A percentile compares a stretch with the other conserved stretches of the same genome.
phyloP scores from a whole-genome alignment of 1,140 invertebrate species.

The Portunus trituberculatus region DNA sequence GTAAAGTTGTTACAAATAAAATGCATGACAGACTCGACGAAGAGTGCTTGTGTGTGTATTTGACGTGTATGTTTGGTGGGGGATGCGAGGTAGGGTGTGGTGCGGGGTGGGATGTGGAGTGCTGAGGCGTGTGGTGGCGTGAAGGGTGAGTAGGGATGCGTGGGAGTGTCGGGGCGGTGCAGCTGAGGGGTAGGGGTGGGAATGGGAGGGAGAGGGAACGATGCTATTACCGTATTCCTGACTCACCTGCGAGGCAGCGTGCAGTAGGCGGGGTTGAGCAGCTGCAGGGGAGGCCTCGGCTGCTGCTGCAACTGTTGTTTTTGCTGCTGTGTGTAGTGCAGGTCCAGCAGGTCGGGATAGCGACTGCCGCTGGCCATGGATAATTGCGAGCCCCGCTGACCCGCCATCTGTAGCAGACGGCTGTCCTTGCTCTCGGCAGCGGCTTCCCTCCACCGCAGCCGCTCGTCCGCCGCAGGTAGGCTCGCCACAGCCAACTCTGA shows the following conservation, averaged over 20 bases:
- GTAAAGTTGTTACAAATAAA: slow-evolving; percentile 12
- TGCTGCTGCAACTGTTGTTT: slow-evolving; percentile 41
- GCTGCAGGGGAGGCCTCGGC: slow-evolving; percentile 42
- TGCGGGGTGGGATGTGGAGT: background rate
- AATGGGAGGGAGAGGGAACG: background rate
- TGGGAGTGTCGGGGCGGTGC: background rate
- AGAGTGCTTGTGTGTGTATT: background rate
- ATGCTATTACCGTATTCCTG: background rate
- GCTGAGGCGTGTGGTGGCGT: background rate
- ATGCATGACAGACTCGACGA: background rate
- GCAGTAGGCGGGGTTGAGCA: slow-evolving; percentile 64
- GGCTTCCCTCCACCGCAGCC: slow-evolving; percentile 59
- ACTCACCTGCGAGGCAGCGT: slow-evolving; percentile 69
- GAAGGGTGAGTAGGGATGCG: background rate
- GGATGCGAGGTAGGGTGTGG: background rate
- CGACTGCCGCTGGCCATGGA: slow-evolving; percentile 58
- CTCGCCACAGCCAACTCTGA: slow-evolving; percentile 45
- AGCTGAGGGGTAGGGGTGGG: background rate
- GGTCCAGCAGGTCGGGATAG: slow-evolving; percentile 69
- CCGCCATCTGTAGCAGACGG: slow-evolving; percentile 40
- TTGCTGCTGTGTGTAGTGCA: slow-evolving; percentile 63
- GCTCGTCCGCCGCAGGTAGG: slow-evolving; percentile 32
- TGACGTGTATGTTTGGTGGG: background rate
- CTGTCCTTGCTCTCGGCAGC: slow-evolving; percentile 59
- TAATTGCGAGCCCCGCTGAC: slow-evolving; percentile 56